phyloP scores from a whole-genome alignment of 2,888 invertebrate genomes.

The Lasioglossum figueresi region DNA sequence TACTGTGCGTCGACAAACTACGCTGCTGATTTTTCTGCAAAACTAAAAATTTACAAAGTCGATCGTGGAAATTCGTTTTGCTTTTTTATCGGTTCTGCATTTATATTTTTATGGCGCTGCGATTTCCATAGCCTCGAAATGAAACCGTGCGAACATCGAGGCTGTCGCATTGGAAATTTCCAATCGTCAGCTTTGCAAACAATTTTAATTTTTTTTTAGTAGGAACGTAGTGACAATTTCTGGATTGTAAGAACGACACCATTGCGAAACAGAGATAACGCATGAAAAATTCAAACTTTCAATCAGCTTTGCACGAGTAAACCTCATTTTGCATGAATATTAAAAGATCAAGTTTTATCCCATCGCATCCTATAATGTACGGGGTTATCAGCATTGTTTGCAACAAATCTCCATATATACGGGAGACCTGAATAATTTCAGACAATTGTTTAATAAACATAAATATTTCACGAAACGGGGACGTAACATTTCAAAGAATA shows the following conservation, averaged over 20 bases:
- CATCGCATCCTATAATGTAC: neutral
- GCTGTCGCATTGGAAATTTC: neutral
- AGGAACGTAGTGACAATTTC: neutral
- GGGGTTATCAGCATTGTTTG: neutral
- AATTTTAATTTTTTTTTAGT: neutral
- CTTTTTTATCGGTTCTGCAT: neutral
- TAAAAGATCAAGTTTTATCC: neutral
- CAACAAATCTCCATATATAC: neutral
- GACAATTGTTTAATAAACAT: neutral
- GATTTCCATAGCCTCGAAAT: neutral
- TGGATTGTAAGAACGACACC: neutral
- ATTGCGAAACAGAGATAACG: neutral
- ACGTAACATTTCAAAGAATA: neutral
- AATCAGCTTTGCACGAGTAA: neutral
- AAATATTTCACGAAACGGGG: neutral
- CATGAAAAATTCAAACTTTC: neutral
- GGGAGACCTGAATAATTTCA: neutral
- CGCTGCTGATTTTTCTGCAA: no score
- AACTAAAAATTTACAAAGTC: no score
- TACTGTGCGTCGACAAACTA: neutral
- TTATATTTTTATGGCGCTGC: neutral
- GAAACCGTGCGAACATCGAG: neutral
- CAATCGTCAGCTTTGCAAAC: neutral
- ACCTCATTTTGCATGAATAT: neutral
- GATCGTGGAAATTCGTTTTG: no score